A percentile compares a stretch with the other conserved stretches of the same genome.
Evolutionary conservation across 1,140 invertebrate genomes (phyloP).

Genomic region (Subanguina moxae): DNA sequence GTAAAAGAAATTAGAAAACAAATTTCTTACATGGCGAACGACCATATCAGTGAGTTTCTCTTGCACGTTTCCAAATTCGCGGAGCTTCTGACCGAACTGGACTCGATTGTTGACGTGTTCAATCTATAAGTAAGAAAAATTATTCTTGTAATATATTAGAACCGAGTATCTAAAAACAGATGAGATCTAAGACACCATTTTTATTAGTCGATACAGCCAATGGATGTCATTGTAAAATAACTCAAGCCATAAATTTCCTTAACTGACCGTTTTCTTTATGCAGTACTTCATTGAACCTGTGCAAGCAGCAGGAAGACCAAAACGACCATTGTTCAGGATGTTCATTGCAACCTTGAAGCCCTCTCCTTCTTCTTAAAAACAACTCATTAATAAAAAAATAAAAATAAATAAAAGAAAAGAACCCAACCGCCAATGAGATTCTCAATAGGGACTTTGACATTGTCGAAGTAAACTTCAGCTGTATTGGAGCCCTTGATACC

Average conservation of each 20-base stretch:
- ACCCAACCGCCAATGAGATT: slow-evolving; percentile 79
- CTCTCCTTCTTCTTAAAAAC: slow-evolving; percentile 70
- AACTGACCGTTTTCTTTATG: slow-evolving; percentile 74
- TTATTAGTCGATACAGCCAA: too few species aligned
- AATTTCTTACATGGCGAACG: not conserved
- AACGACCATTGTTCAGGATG: slow-evolving; percentile 95
- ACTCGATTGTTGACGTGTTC: slow-evolving; percentile 81
- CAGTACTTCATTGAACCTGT: slow-evolving; percentile 86
- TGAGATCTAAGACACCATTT: too few species aligned
- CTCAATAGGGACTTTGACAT: slow-evolving; percentile 86
- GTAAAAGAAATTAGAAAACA: not conserved
- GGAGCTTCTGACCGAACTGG: slow-evolving; percentile 85
- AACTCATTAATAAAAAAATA: not conserved
- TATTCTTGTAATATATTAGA: not conserved
- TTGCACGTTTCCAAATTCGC: slow-evolving; percentile 82
- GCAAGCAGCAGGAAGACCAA: slow-evolving; percentile 91
- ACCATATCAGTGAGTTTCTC: slow-evolving; percentile 60
- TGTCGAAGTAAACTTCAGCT: slow-evolving; percentile 90
- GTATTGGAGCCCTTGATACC: slow-evolving; percentile 98
- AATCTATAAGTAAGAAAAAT: slow-evolving; percentile 49
- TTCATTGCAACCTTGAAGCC: slow-evolving; percentile 99
- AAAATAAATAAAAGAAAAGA: not conserved
- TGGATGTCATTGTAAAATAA: too few species aligned
- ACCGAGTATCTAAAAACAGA: too few species aligned
- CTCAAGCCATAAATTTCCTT: too few species aligned